Conservation (phyloP, 2,888 invertebrate species). For the Drosophila pegasa region DNA sequence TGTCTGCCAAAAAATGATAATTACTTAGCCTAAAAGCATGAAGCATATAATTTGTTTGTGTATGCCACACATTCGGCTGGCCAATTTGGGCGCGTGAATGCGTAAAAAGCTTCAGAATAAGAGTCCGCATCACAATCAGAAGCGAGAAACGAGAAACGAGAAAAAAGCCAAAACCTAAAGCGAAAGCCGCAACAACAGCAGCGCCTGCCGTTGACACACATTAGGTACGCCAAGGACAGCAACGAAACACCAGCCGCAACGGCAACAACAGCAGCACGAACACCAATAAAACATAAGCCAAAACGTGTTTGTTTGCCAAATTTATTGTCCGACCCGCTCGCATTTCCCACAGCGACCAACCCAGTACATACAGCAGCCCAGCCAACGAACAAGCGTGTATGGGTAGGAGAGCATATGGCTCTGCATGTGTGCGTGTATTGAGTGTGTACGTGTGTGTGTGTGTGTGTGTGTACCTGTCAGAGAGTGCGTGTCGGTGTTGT, state of each 20-base stretch:
- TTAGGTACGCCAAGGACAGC: slow-evolving; percentile 72
- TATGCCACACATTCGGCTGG: slow-evolving; percentile 40
- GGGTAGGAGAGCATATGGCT: slow-evolving; percentile 1
- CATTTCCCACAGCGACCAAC: slow-evolving; percentile 59
- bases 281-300: slow-evolving; percentile 78
- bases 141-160: slow-evolving; percentile 18
- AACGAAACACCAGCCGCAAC: slow-evolving; percentile 59
- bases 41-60: slow-evolving; percentile 57
- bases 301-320: slow-evolving; percentile 78
- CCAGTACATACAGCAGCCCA: slow-evolving; percentile 40
- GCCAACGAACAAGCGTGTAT: slow-evolving; percentile 26
- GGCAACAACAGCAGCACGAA: slow-evolving; percentile 40
- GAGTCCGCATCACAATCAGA: slow-evolving; percentile 44
- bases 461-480: slow-evolving; percentile 30
- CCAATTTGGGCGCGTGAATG: slow-evolving; percentile 71
- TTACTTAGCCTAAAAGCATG: slow-evolving; percentile 66
- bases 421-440: neutral
- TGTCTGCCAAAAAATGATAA: slow-evolving; percentile 66
- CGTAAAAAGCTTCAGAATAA: slow-evolving; percentile 65
- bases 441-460: neutral
- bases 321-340: slow-evolving; percentile 66
- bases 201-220: slow-evolving; percentile 69
- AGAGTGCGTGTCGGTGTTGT: slow-evolving; percentile 69
- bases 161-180: slow-evolving; percentile 28
- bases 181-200: slow-evolving; percentile 47